Base-by-base conservation (phyloP, 1,140 invertebrate species). In the Drosophila littoralis region DNA sequence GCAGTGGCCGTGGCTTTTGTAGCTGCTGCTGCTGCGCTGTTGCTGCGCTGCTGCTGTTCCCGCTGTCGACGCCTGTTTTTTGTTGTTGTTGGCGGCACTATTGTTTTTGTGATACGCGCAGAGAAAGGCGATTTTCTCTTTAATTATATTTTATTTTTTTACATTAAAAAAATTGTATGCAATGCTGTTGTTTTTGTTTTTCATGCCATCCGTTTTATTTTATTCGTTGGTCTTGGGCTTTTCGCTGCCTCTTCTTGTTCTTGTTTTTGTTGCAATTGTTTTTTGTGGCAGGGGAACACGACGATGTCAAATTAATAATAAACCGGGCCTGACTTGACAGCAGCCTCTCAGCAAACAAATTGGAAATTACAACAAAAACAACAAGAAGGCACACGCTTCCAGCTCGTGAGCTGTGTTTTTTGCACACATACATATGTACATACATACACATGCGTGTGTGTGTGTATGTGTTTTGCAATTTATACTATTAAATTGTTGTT, bases 71-170 rank as follows among this genome's bases (percentile, higher is more conserved):
- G 70, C 70, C 64, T 61, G 51, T 58, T 63, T 66, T 72, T 50
- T 84, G 81, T 38, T 76, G 48, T 67, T 78, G 81, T 43, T 63
- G 83, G 79, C 66, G 68, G 77, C 77, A 79, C 83, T 88, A 88
- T 88, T 88, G 83, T 88, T 88, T 88, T 88, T 88, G 83, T 88
- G 83, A 79, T 79, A 88, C 72, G 81, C 75, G 79, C 76, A 81
- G 83, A 88, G 83, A 88, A 88, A 88, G 83, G 83, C 83, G 83
- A 83, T 88, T 88, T 88, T 88, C 83, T 88, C 83, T 88, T 88
- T 88, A 88, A 88, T 88, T 88, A 88, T 88, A 88, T 88, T 86
- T 86, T 86, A 89, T 89, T 83, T 88, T 88, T 86, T 80, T 89
- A 88, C 84, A 89, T 83, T 60, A 74, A 55, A 67, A 75, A 74